Percentiles rank a stretch among this genome's conserved stretches.
Conservation (phyloP, 2,797 vertebrate genomes). For the Pipistrellus nathusii region DNA sequence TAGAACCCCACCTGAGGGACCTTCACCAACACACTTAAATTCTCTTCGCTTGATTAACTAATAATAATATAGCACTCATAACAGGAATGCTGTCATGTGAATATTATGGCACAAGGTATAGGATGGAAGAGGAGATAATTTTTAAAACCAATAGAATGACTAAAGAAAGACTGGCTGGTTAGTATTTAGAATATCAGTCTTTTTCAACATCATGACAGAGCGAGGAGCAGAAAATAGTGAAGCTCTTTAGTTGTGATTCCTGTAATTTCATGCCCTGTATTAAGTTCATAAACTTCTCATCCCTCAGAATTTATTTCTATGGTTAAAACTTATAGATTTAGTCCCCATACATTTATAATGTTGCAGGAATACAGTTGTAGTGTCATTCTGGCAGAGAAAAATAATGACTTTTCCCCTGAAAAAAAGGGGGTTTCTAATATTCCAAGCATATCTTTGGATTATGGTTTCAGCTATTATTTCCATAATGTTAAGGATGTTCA, state of each 20-base stretch:
- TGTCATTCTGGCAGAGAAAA: constrained; percentile 47
- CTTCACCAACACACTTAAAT: constrained; percentile 24
- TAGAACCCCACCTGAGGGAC: neutral
- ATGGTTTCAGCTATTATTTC: neutral
- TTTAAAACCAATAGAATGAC: constrained; percentile 27
- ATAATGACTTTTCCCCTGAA: constrained; percentile 33
- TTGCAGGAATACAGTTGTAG: neutral
- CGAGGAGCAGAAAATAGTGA: neutral
- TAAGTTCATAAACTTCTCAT: constrained; percentile 52
- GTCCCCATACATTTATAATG: constrained; percentile 63
- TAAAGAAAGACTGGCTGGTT: constrained; percentile 32
- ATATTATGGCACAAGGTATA: constrained; percentile 6
- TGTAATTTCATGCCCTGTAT: neutral
- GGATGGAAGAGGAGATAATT: constrained; percentile 1
- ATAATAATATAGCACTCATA: constrained; percentile 12
- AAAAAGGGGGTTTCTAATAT: neutral
- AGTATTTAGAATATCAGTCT: neutral
- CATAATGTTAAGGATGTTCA: neutral
- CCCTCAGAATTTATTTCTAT: constrained; percentile 42
- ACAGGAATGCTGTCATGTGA: neutral
- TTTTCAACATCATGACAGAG: neutral
- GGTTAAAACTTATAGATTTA: constrained; percentile 71
- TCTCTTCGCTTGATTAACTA: constrained; percentile 25
- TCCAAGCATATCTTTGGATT: constrained; percentile 28
- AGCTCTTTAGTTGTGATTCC: constrained; percentile 26